These are phyloP conservation scores for Melanostoma scalare DNA, from an alignment of 2,888 invertebrate species.

Conservation along the genomic window DNA sequence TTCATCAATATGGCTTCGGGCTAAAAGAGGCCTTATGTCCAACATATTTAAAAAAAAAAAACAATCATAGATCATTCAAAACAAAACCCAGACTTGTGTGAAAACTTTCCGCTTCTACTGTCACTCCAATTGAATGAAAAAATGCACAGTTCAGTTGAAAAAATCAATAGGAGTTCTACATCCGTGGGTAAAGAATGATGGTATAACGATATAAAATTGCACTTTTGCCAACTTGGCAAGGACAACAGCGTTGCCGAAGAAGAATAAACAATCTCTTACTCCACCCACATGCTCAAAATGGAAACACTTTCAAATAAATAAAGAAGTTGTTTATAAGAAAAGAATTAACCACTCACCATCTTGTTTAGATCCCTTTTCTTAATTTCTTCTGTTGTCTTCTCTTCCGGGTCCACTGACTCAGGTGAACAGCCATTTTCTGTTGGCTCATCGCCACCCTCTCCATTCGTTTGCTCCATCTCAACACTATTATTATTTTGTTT, in stretches of 20 bases:
- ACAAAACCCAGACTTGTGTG: not conserved
- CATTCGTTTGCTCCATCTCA: slow-evolving; percentile 43
- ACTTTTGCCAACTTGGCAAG: slow-evolving; percentile 65
- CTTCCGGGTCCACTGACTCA: slow-evolving; percentile 40
- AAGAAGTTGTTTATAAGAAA: slow-evolving; percentile 19
- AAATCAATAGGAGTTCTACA: slow-evolving; percentile 55
- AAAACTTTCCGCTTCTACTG: slow-evolving; percentile 46
- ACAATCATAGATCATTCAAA: not conserved
- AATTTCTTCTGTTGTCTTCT: slow-evolving; percentile 36
- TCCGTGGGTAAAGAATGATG: slow-evolving; percentile 29
- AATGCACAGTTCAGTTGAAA: slow-evolving; percentile 38
- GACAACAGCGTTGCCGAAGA: slow-evolving; percentile 31
- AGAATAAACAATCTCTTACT: slow-evolving; percentile 11
- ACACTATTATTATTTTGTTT: slow-evolving; percentile 39
- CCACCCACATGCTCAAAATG: not conserved
- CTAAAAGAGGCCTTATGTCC: too few relatives aligned
- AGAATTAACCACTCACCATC: slow-evolving; percentile 71
- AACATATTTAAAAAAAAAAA: not conserved
- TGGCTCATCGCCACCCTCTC: slow-evolving; percentile 19
- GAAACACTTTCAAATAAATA: slow-evolving; percentile 1
- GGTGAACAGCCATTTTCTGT: slow-evolving; percentile 54
- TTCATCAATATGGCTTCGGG: too few relatives aligned
- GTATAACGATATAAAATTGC: slow-evolving; percentile 46
- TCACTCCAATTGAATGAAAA: slow-evolving; percentile 6
- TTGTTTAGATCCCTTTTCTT: slow-evolving; percentile 74